Base-by-base conservation (phyloP, 2,888 invertebrate species). In the Noctua comes region DNA sequence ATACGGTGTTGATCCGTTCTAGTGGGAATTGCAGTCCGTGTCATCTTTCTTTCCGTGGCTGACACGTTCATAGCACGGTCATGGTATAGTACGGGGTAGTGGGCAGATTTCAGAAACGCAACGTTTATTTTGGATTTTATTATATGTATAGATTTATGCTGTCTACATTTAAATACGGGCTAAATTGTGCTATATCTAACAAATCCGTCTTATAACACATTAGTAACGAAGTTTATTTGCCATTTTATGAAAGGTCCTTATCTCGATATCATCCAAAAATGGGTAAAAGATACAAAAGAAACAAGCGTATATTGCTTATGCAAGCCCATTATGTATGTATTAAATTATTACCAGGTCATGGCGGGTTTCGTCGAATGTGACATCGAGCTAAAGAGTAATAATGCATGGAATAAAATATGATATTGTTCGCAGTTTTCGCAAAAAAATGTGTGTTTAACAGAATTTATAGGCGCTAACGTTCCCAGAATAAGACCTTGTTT, bases 331-430 rank as follows among this genome's bases (percentile, higher is more conserved):
- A 68, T 36, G 21, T 71, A 81, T 82, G 78, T 51, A 65, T 46
- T 73, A 46, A 73, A 69, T 82, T 78, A 73, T 82, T 73, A 71
- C 36, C 24, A 65, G 31, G n/a, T 27, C 64, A 66, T 65, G 51
- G 8, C 43, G 11, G n/a, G 51, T 73, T 59, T 68, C 73, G 46
- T 65, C 36, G 69, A 83, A 83, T 65, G 7, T 73, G 68, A 69
- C 68, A 27, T 69, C 43, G 13, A 64, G 57, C 18, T 13, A 43
- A 18, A 59, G 18, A 40, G 48, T 68, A 62, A 71, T 82, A 76
- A 77, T 71, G n/a, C 62, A 77, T 69, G 68, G 43, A 43, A 43
- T 43, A 43, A 43, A 43, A 43, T 43, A 71, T 77, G 59, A 82
- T 62, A 48, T 36, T 16, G 40, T 51, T 43, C n/a, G 16, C 27